These are phyloP conservation scores for Andrena haemorrhoa DNA, from an alignment of 2,888 invertebrate species.

Conservation along the genomic window DNA sequence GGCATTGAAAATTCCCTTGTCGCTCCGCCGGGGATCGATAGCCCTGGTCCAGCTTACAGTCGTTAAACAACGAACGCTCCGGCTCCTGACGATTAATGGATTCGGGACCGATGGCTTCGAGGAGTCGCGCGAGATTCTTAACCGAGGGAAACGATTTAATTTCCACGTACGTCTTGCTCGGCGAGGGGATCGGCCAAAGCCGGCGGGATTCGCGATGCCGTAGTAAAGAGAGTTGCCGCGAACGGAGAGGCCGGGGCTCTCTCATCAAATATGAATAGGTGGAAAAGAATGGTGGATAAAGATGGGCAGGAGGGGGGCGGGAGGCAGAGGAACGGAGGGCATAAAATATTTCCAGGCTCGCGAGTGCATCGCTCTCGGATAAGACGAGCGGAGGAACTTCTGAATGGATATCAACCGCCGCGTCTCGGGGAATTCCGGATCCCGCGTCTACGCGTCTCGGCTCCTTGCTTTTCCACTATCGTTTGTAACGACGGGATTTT, in stretches of 20 bases:
- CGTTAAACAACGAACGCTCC: neutral
- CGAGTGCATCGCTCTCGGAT: slow-evolving; percentile 70
- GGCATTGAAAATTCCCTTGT: neutral
- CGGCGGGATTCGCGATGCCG: slow-evolving; percentile 34
- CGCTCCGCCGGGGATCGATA: neutral
- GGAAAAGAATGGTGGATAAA: slow-evolving; percentile 73
- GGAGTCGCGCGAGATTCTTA: slow-evolving; percentile 43
- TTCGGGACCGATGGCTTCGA: slow-evolving; percentile 26
- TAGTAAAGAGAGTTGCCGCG: slow-evolving; percentile 44
- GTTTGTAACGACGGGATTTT: slow-evolving; percentile 50
- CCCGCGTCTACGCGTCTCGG: slow-evolving; percentile 23
- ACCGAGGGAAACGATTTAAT: slow-evolving; percentile 69
- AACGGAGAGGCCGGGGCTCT: slow-evolving; percentile 62
- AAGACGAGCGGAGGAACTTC: slow-evolving; percentile 62
- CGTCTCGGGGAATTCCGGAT: slow-evolving; percentile 58
- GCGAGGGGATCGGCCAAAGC: slow-evolving; percentile 26
- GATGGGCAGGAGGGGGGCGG: slow-evolving; percentile 41
- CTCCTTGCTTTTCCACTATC: slow-evolving; percentile 28
- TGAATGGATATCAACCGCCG: slow-evolving; percentile 65
- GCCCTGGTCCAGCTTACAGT: neutral
- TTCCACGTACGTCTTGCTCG: slow-evolving; percentile 53
- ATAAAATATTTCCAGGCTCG: slow-evolving; percentile 76
- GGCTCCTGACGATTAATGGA: neutral
- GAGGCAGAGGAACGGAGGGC: slow-evolving; percentile 52
- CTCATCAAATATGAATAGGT: slow-evolving; percentile 78